phyloP scores from a whole-genome alignment of 2,888 invertebrate species.

The Xestia rhomboidea region DNA sequence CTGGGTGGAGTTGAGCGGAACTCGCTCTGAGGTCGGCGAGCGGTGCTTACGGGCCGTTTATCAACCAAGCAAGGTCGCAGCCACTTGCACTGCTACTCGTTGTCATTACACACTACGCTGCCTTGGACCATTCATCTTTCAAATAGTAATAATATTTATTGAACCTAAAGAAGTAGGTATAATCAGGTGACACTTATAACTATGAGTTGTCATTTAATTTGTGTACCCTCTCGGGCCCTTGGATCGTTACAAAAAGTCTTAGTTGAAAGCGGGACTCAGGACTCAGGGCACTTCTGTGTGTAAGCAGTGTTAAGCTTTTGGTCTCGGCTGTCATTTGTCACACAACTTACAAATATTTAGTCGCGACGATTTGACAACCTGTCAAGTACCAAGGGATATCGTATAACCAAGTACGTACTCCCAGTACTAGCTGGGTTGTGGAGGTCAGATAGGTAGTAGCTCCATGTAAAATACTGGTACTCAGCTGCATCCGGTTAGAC shows the following conservation, averaged over 20 bases:
- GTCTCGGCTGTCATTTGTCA: not conserved
- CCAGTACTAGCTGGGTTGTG: not conserved
- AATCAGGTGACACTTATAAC: not conserved
- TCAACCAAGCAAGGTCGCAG: constrained; percentile 76
- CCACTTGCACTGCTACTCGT: constrained; percentile 35
- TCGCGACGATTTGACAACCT: not conserved
- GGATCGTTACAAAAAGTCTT: too few relatives aligned
- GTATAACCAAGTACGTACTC: too few relatives aligned
- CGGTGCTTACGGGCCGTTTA: constrained; percentile 73
- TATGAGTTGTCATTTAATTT: not conserved
- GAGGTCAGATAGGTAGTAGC: not conserved
- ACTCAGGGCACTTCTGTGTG: too few relatives aligned
- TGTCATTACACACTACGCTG: constrained; percentile 34
- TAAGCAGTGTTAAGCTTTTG: not conserved
- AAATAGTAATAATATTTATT: constrained; percentile 8
- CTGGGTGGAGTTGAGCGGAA: constrained; percentile 63
- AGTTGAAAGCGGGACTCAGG: too few relatives aligned
- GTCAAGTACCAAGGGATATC: not conserved
- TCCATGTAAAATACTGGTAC: not conserved
- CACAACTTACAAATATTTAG: not conserved
- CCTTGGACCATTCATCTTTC: constrained; percentile 1
- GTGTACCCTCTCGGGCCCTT: too few relatives aligned
- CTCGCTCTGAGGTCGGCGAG: constrained; percentile 68
- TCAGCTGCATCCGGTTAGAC: not conserved
- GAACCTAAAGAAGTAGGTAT: not conserved